These are phyloP conservation scores for Aix galericulata DNA, from an alignment of 2,113 vertebrate genomes.

Conservation along the genomic window DNA sequence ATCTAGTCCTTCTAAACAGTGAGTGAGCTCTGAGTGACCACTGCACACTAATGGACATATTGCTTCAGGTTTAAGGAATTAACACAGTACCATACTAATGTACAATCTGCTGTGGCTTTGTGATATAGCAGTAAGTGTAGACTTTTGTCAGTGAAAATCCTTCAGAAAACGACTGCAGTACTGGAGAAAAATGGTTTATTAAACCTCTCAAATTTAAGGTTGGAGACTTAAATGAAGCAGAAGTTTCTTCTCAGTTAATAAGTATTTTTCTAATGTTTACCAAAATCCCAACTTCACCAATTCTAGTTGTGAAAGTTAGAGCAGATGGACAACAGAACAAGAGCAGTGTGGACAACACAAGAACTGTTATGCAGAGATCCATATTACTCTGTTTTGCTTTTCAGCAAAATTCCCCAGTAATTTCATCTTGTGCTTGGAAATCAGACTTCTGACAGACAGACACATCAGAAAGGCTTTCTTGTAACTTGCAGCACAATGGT, in stretches of 20 bases:
- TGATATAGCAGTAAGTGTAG: not conserved
- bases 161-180: not conserved
- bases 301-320: not conserved
- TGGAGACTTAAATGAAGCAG: not conserved
- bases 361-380: not conserved
- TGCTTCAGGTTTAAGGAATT: not conserved
- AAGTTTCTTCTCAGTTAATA: not conserved
- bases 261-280: not conserved
- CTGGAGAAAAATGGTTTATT: not conserved
- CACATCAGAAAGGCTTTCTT: not conserved
- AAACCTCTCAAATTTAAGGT: not conserved
- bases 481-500: rapidly evolving
- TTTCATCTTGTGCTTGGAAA: not conserved
- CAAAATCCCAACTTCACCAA: not conserved
- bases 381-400: not conserved
- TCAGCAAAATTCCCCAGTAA: not conserved
- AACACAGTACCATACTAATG: not conserved
- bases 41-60: not conserved
- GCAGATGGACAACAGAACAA: not conserved
- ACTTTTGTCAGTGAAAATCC: not conserved
- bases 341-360: not conserved
- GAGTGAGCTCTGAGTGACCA: no score
- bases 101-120: not conserved
- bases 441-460: not conserved
- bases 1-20: not conserved